Conservation (phyloP, 1,140 invertebrate genomes). For the Orius insidiosus region DNA sequence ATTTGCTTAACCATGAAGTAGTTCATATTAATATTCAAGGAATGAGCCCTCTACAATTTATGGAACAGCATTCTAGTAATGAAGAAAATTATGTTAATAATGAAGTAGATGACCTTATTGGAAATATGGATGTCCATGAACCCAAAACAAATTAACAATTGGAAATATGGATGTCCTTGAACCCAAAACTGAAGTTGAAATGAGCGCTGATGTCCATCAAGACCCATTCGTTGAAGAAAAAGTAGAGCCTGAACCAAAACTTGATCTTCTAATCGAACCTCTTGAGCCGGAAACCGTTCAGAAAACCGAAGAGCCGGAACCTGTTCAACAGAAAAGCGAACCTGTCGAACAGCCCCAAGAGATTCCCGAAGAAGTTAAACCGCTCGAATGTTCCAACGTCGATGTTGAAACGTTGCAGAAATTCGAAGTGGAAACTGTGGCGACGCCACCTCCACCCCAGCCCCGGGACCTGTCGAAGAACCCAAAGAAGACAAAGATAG, state of each 20-base stretch:
- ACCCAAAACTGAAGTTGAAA: neutral
- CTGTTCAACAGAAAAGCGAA: no score
- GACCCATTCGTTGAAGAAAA: neutral
- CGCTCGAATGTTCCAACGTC: neutral
- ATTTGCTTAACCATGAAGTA: neutral
- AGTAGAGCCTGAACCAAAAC: neutral
- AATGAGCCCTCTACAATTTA: neutral
- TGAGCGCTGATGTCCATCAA: neutral
- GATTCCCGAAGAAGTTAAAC: neutral
- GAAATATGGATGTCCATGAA: neutral
- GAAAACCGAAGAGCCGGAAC: no score
- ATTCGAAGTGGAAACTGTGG: slow-evolving; percentile 3
- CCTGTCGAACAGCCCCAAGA: neutral
- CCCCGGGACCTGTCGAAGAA: slow-evolving; percentile 12
- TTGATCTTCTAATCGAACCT: no score
- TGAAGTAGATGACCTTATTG: neutral
- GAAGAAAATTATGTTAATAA: neutral
- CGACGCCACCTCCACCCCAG: slow-evolving; percentile 15
- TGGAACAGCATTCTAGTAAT: neutral
- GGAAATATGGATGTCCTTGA: neutral
- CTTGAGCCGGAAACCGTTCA: no score
- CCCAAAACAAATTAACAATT: neutral
- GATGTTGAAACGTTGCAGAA: neutral
- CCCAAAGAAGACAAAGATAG: slow-evolving; percentile 12
- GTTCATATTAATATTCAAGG: neutral